phyloP scores from a whole-genome alignment of 2,888 invertebrate genomes.

The Halictus quadricinctus region DNA sequence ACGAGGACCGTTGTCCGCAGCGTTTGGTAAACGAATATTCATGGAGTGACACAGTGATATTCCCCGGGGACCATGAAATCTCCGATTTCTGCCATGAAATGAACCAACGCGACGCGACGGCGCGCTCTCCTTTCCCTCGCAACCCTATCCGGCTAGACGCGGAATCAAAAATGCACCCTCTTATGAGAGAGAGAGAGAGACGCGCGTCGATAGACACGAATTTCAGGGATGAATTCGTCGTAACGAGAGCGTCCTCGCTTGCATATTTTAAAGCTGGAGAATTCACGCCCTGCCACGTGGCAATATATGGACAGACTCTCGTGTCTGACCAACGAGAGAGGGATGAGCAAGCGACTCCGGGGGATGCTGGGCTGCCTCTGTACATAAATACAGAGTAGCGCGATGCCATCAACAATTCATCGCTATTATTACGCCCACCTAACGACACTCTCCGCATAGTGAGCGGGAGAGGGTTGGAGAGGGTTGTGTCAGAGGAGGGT shows the following conservation, averaged over 20 bases:
- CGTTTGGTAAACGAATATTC: conserved; percentile 12
- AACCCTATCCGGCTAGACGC: neutral
- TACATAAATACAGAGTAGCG: conserved; percentile 76
- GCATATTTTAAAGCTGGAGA: conserved; percentile 54
- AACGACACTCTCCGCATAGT: conserved; percentile 58
- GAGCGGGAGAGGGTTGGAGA: conserved; percentile 14
- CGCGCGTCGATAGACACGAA: conserved; percentile 20
- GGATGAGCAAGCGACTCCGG: conserved; percentile 20
- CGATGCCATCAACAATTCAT: conserved; percentile 76
- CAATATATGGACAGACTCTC: conserved; percentile 5
- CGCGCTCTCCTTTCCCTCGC: neutral
- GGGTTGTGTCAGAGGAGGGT: neutral
- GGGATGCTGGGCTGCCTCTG: conserved; percentile 48
- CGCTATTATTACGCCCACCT: conserved; percentile 75
- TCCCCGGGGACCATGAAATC: neutral
- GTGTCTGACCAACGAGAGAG: conserved; percentile 37
- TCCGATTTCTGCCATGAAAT: neutral
- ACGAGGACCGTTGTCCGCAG: conserved; percentile 11
- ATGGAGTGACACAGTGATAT: neutral
- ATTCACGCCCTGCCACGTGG: conserved; percentile 16
- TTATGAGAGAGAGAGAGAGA: neutral
- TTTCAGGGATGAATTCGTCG: conserved; percentile 64
- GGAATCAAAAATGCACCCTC: conserved; percentile 36
- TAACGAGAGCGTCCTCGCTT: conserved; percentile 56
- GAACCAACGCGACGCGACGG: neutral